Evolutionary conservation across 1,140 invertebrate species (phyloP), one percentile per base, ranked within the genome.

Genomic region (Orussus abietinus): DNA sequence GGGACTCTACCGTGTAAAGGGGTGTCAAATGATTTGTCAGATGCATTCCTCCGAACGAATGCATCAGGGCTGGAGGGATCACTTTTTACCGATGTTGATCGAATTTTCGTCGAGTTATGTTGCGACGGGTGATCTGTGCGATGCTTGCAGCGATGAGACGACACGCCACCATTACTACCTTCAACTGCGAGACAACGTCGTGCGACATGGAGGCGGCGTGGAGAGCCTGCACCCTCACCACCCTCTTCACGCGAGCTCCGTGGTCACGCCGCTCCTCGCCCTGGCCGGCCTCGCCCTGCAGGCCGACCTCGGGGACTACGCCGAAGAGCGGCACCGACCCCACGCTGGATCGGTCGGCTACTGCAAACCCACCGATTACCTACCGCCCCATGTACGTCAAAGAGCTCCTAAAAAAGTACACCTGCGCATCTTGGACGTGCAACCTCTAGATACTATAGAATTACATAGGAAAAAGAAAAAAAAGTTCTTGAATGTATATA

Each of bases 161-260:
- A 91, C 92, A 5, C 77, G 90, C 14, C 88, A 92, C 58, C 85
- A 95, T 61, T 97, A 97, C 68, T 97, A 94, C 69, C 79, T 94
- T 49, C 94, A 97, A 75, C 73, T 98, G 58, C 84, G 89, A 22
- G 83, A 92, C 62, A 97, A 98, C 74, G 84, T 94, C 14, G 77
- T 82, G 42, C 76, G 77, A 34, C 77, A 83, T 62, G 82, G 82
- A 44, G 72, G 72, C 22, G 74, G 85, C 53, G 82, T 73, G 44
- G 70, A 72, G 46, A 73, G 59, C 30, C 66, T 72, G 38, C 65
- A 72, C 49, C 82, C 42, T 74, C 81, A 47, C 78, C 82, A 63
- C 69, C 79, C 63, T 64, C 73, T 52, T 80, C 90, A 62, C 81
- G 86, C 66, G 78, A 81, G 54, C 7, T 55, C 56, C 17, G 52